Evolutionary conservation across 2,888 invertebrate genomes (phyloP).

Genomic region (Metallyticus violacea): DNA sequence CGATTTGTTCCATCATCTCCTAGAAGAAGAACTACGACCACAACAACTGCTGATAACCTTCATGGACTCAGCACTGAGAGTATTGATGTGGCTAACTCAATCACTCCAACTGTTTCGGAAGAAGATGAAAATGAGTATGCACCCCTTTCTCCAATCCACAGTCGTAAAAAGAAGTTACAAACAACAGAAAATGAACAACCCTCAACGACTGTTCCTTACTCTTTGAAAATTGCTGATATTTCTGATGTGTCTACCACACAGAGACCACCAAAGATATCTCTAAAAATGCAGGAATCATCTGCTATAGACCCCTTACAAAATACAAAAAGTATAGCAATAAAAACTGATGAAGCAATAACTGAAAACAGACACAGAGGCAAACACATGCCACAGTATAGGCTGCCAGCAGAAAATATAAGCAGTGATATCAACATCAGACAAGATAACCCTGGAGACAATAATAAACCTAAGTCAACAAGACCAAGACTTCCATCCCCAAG

Average conservation of each 20-base stretch:
- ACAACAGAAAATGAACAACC: background rate
- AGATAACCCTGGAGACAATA: background rate
- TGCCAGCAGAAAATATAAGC: background rate
- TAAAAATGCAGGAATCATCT: constrained; percentile 7
- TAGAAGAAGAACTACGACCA: background rate
- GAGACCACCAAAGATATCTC: background rate
- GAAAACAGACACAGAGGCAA: background rate
- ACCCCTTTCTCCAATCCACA: background rate
- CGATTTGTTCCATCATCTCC: constrained; percentile 2
- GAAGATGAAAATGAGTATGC: background rate
- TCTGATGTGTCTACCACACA: background rate
- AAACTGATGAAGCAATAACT: background rate
- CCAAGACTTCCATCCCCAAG: background rate
- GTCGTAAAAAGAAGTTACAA: background rate
- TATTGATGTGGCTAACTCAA: background rate
- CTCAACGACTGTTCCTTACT: background rate
- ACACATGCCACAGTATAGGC: background rate
- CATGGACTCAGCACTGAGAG: background rate
- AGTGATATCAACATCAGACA: background rate
- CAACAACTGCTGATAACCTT: background rate
- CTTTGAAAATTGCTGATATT: background rate
- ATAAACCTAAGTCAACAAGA: background rate
- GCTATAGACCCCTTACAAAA: constrained; percentile 3
- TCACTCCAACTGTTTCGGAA: background rate
- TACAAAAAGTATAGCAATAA: background rate